Conservation (phyloP, 1,140 invertebrate species). For the Colletes gigas region DNA sequence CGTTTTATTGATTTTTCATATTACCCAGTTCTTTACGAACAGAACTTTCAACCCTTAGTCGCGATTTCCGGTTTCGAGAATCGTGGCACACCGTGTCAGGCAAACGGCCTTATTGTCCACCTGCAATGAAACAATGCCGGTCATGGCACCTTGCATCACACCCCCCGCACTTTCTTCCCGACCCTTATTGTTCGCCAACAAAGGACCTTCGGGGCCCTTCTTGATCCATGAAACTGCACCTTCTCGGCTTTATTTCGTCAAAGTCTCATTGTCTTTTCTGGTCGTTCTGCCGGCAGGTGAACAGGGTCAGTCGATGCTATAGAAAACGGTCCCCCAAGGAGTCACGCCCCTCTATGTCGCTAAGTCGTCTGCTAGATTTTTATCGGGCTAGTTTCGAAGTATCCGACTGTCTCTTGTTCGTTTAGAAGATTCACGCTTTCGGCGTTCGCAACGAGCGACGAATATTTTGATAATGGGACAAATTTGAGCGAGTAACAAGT, state of each 20-base stretch:
- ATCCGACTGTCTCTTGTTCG: neutral
- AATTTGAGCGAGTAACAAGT: no score
- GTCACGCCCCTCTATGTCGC: conserved; percentile 26
- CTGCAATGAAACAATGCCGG: conserved; percentile 45
- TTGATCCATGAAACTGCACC: conserved; percentile 28
- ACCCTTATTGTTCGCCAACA: conserved; percentile 57
- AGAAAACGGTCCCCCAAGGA: conserved; percentile 27
- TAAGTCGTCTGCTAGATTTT: conserved; percentile 14
- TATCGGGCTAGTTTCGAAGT: conserved; percentile 3
- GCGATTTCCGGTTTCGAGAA: neutral
- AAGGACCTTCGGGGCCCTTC: conserved; percentile 33
- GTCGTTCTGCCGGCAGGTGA: conserved; percentile 29
- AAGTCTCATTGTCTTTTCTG: conserved; percentile 54
- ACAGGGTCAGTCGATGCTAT: conserved; percentile 13
- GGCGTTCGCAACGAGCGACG: no score
- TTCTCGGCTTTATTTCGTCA: conserved; percentile 47
- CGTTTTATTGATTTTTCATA: neutral
- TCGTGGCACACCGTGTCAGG: neutral
- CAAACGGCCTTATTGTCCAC: conserved; percentile 30
- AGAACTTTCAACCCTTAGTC: neutral
- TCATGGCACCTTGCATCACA: conserved; percentile 47
- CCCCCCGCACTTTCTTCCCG: conserved; percentile 6
- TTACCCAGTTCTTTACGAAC: neutral
- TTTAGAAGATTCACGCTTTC: neutral
- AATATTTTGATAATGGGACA: no score